Conservation (phyloP, 2,113 vertebrate species). For the Oriolus oriolus region DNA sequence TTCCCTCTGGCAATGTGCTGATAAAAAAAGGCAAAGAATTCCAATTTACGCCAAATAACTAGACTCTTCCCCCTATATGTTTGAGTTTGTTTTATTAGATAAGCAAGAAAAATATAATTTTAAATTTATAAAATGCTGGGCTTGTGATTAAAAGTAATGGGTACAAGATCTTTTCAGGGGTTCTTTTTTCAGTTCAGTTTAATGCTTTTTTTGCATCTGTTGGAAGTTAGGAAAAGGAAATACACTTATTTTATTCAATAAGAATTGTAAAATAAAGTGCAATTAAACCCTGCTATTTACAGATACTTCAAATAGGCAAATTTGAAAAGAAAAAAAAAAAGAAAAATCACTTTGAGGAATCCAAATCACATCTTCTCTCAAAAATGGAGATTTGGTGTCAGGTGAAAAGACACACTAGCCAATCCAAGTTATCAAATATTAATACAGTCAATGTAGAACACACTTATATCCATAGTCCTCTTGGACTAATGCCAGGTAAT, state of each 20-base stretch:
- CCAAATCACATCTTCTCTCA: not conserved
- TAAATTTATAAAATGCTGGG: not conserved
- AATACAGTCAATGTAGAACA: not conserved
- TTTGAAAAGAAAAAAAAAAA: not conserved
- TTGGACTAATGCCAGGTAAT: not conserved
- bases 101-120: not conserved
- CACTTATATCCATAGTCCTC: not conserved
- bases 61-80: not conserved
- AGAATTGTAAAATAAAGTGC: not conserved
- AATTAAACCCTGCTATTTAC: not conserved
- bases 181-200: not conserved
- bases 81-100: not conserved
- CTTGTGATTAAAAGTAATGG: not conserved
- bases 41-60: not conserved
- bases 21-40: not conserved
- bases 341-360: not conserved
- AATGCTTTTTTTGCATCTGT: not conserved
- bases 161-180: not conserved
- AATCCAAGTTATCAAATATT: not conserved
- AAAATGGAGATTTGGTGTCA: not conserved
- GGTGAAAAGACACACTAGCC: not conserved
- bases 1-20: not conserved
- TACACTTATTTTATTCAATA: not conserved
- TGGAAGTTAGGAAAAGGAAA: not conserved
- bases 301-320: not conserved